Evolutionary conservation across 2,797 vertebrate species (phyloP), one percentile per base, ranked within the genome.

Genomic region (Hydrocynus forskahlii): DNA sequence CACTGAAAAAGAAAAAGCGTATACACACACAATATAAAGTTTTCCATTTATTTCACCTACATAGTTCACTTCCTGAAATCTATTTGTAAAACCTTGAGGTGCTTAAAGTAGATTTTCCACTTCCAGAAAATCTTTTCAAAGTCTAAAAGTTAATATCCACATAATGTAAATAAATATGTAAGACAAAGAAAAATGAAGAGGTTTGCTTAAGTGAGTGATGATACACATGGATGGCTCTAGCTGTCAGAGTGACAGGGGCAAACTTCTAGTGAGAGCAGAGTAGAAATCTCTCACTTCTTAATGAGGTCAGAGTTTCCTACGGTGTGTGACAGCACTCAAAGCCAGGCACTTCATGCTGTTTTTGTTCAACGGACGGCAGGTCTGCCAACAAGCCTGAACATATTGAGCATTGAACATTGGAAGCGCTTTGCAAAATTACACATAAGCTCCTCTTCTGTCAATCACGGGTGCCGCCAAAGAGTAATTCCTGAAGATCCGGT

Each of bases 371-470:
- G 87, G 84, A 91, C 89, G 88, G 79, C 87, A 81, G 91, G 88
- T 87, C 86, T 91, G 90, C 90, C 91, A 89, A 92, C 94, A 94
- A 93, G 93, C 91, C 94, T 71, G 87, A 92, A 95, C 94, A 92
- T 89, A 94, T 89, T 88, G 88, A 91, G 88, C 87, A 78, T 81
- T 80, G 88, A 90, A 87, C 73, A 86, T 84, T 83, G 79, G 85
- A 88, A 86, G 91, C 82, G 91, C 89, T 93, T 91, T 91, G 88
- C 90, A 80, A 93, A 95, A 94, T 94, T 93, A 94, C 91, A 94
- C 89, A 93, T 93, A 93, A 94, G 93, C 93, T 92, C 91, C 91
- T 93, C 87, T 86, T 89, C 91, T 93, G 93, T 93, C 93, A 93
- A 88, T 91, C 90, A 91, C 74, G 73, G 69, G 62, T 0, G 66